These are phyloP conservation scores for Vicugna pacos DNA, from an alignment of 2,113 vertebrate genomes.

Conservation along the genomic window DNA sequence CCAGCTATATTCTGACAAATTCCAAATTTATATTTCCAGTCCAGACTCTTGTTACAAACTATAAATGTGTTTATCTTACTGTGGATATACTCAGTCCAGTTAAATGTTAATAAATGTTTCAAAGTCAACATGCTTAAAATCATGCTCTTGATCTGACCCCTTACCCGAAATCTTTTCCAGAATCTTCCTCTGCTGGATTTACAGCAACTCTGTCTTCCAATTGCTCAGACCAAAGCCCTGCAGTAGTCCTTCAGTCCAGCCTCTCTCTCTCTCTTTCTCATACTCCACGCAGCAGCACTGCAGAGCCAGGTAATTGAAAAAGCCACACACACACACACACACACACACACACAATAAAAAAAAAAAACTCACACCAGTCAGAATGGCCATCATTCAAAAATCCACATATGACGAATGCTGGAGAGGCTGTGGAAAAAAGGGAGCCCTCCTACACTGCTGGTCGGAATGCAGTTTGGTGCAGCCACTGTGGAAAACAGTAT, in stretches of 20 bases:
- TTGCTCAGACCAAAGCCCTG: background rate
- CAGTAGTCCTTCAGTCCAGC: background rate
- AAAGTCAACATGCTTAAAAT: background rate
- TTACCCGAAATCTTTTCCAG: background rate
- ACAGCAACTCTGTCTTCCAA: background rate
- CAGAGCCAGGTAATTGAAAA: background rate
- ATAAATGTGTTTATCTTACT: background rate
- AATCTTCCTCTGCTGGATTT: background rate
- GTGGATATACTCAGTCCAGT: background rate
- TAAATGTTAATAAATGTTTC: background rate
- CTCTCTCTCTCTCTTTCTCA: background rate
- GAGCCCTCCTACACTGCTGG: too few species aligned
- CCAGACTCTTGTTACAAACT: background rate
- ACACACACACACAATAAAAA: background rate
- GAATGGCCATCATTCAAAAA: too few species aligned
- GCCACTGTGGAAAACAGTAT: too few species aligned
- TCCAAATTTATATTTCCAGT: background rate
- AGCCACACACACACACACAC: background rate
- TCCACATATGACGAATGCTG: too few species aligned
- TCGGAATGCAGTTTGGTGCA: too few species aligned
- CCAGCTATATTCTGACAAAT: background rate
- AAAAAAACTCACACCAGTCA: too few species aligned
- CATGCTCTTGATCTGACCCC: background rate
- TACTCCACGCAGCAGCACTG: background rate
- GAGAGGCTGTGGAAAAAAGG: too few species aligned